phyloP scores from a whole-genome alignment of 2,113 vertebrate species.

The Centropus bengalensis region DNA sequence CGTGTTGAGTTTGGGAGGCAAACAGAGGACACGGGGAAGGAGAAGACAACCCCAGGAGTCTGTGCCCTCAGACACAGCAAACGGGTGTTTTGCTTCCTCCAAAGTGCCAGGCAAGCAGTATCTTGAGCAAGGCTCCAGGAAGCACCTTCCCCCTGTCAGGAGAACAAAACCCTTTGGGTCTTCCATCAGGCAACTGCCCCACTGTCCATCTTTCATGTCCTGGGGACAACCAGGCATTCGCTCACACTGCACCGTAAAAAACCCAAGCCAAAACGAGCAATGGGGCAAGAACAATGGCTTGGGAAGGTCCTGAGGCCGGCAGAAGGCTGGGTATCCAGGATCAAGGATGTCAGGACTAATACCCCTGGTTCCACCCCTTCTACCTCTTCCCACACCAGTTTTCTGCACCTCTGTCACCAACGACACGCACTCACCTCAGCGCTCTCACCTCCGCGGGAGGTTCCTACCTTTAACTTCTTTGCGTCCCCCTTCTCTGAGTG shows the following conservation, averaged over 20 bases:
- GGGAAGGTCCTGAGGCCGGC: neutral
- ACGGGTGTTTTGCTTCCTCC: neutral
- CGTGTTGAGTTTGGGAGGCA: rapidly evolving
- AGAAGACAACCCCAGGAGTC: rapidly evolving
- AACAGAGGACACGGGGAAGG: neutral
- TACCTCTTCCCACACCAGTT: neutral
- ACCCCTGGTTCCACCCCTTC: rapidly evolving
- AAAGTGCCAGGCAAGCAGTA: neutral
- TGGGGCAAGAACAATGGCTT: rapidly evolving
- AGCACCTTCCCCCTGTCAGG: neutral
- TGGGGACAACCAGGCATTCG: neutral
- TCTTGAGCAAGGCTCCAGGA: neutral
- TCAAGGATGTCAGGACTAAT: no score
- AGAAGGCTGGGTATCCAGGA: neutral
- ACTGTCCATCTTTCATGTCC: rapidly evolving
- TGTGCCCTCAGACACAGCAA: neutral
- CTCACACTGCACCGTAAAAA: neutral
- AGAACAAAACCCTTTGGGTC: neutral
- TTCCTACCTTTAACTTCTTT: conserved; percentile 82
- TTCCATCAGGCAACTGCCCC: neutral
- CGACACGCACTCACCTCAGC: neutral
- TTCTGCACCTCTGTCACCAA: neutral
- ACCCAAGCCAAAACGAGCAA: neutral
- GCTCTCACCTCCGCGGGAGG: neutral
- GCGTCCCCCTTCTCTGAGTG: conserved; percentile 73